These are phyloP conservation scores for Andricus grossulariae DNA, from an alignment of 1,140 invertebrate species.

Conservation along the genomic window DNA sequence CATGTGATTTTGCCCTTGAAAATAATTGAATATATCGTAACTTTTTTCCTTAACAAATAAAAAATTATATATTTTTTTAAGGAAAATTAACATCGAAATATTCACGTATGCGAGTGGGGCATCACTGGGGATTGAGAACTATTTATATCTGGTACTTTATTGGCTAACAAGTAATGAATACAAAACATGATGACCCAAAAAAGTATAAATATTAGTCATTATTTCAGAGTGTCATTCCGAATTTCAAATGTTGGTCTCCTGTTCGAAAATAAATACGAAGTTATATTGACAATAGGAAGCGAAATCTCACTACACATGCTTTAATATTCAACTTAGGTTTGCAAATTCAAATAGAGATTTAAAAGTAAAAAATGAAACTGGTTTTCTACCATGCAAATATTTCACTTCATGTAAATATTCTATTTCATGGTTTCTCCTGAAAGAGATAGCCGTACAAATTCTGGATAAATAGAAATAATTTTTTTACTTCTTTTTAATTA, in stretches of 20 bases:
- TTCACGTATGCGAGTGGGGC: too few relatives aligned
- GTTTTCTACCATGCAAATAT: not conserved
- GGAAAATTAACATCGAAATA: too few relatives aligned
- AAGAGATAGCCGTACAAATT: too few relatives aligned
- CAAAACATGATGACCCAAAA: constrained; percentile 6
- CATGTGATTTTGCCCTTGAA: too few relatives aligned
- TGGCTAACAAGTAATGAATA: not conserved
- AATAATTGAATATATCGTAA: too few relatives aligned
- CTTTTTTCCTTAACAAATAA: too few relatives aligned
- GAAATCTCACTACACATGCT: not conserved
- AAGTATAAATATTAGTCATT: constrained; percentile 1
- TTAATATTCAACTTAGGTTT: not conserved
- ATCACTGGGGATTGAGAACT: too few relatives aligned
- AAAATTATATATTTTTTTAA: too few relatives aligned
- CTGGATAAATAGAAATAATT: too few relatives aligned
- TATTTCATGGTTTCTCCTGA: not conserved
- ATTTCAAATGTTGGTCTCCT: not conserved
- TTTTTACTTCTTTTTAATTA: too few relatives aligned
- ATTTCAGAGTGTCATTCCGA: constrained; percentile 7
- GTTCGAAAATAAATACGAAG: not conserved
- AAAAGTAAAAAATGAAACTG: not conserved
- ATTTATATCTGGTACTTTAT: not conserved
- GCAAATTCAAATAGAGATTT: not conserved
- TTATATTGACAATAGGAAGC: not conserved
- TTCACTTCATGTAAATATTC: not conserved